phyloP scores from a whole-genome alignment of 2,888 invertebrate species.

The Cryptocephalus moraei region DNA sequence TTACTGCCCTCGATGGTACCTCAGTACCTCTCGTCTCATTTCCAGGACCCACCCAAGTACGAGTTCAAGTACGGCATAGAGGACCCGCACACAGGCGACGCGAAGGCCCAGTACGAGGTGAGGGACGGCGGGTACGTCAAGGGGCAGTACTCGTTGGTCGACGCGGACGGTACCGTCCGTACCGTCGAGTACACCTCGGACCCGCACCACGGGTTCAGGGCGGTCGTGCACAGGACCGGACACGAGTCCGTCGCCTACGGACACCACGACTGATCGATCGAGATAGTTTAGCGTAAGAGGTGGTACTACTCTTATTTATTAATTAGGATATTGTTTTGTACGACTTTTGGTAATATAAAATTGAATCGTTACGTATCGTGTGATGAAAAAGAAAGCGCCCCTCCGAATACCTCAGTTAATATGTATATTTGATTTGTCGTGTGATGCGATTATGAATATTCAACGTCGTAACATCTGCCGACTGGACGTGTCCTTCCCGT shows the following conservation, averaged over 20 bases:
- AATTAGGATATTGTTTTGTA: too few species aligned
- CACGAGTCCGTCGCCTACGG: conserved; percentile 17
- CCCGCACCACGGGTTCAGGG: conserved; percentile 22
- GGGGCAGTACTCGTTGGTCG: conserved; percentile 22
- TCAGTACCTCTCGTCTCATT: neutral
- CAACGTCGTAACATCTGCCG: too few species aligned
- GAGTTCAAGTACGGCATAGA: conserved; percentile 23
- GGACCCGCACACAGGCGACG: conserved; percentile 22
- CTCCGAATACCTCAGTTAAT: too few species aligned
- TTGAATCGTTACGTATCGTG: too few species aligned
- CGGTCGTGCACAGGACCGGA: conserved; percentile 22
- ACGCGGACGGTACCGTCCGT: conserved; percentile 22
- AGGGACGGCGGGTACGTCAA: conserved; percentile 23
- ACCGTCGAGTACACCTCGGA: conserved; percentile 23
- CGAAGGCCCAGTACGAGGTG: conserved; percentile 21
- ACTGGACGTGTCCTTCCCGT: too few species aligned
- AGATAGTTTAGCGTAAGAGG: neutral
- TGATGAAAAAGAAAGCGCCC: too few species aligned
- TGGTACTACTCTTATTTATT: too few species aligned
- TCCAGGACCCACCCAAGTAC: conserved; percentile 14
- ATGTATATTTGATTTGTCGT: too few species aligned
- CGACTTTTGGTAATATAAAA: too few species aligned
- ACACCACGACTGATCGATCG: conserved; percentile 4
- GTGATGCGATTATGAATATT: too few species aligned
- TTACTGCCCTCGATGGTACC: too few species aligned